Evolutionary conservation across 2,888 invertebrate genomes (phyloP), one percentile per base, ranked within the genome.

Genomic region (Bombylius discolor): DNA sequence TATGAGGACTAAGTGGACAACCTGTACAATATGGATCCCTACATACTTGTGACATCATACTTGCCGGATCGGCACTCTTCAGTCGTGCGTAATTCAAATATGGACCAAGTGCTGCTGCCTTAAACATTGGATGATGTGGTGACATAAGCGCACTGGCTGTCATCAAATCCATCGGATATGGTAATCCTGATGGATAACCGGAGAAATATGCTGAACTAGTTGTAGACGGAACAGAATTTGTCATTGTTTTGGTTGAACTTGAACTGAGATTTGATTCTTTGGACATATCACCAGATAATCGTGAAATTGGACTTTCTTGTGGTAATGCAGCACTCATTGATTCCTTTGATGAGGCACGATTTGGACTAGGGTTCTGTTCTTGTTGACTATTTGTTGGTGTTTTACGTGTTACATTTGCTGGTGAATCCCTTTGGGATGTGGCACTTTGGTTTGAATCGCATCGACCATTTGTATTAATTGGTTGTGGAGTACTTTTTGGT

Each of bases 11-110:
- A 59, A 92, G 77, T 62, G 90, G 89, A 70, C 94, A 94, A 54
- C 92, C 92, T 1, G 89, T 89, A 71, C 94, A 95, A 69, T 90
- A 93, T 1, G 93, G 93, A 73, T 94, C 94, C 57, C 93, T 80
- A 70, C 94, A 94, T 44, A 84, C 79, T 34, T 90, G 85, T 11
- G 86, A 83, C 63, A 86, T 71, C 62, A 85, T 71, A 83, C 81
- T 47, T 79, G 59, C 36, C 1, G 64, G 66, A 51, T 73, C 74
- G 6, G 55, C 49, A 4, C 72, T 80, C 76, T 93, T 91, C 76
- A 93, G 83, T 61, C 91, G 79, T 5, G 90, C 89, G 68, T 93
- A 93, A 55, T 87, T 85, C 59, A 92, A 78, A 72, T 92, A 93
- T 0, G 93, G 90, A 69, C 85, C 84, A 66, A 85, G 74, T 1